Conservation (phyloP, 2,113 vertebrate genomes). For the Thermophis baileyi region DNA sequence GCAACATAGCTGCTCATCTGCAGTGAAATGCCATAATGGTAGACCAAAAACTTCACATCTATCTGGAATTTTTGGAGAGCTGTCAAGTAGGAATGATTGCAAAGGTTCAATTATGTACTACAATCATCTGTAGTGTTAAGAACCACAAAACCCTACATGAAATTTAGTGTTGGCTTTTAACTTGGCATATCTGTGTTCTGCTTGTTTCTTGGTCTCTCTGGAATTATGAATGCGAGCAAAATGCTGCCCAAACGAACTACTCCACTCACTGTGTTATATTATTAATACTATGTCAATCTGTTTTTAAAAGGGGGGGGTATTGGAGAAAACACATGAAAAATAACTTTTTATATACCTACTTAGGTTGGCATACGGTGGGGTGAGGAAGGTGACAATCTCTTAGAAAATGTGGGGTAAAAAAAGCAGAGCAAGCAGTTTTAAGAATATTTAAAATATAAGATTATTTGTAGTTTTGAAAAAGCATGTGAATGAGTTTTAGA, state of each 20-base stretch:
- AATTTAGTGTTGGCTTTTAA: conserved; percentile 12
- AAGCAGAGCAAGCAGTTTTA: not conserved
- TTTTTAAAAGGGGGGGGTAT: not conserved
- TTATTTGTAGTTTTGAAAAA: not conserved
- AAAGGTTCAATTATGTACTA: not conserved
- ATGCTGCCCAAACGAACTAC: not conserved
- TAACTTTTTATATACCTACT: not conserved
- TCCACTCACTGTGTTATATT: not conserved
- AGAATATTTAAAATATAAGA: not conserved
- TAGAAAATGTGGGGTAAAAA: not conserved
- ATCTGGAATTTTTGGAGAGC: not conserved
- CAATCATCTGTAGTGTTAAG: not conserved
- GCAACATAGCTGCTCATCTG: not conserved
- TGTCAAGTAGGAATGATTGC: not conserved
- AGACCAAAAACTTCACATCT: not conserved
- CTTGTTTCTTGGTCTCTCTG: not conserved
- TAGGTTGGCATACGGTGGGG: not conserved
- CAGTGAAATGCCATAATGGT: not conserved
- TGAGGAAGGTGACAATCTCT: not conserved
- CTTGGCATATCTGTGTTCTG: not conserved
- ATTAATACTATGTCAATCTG: not conserved
- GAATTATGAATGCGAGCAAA: not conserved
- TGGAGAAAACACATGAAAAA: not conserved
- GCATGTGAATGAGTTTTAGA: not conserved
- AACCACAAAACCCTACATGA: not conserved